Percentiles rank a stretch among this genome's conserved stretches.
phyloP scores from a whole-genome alignment of 2,888 invertebrate genomes.

The Leptinotarsa rubiginosa region DNA sequence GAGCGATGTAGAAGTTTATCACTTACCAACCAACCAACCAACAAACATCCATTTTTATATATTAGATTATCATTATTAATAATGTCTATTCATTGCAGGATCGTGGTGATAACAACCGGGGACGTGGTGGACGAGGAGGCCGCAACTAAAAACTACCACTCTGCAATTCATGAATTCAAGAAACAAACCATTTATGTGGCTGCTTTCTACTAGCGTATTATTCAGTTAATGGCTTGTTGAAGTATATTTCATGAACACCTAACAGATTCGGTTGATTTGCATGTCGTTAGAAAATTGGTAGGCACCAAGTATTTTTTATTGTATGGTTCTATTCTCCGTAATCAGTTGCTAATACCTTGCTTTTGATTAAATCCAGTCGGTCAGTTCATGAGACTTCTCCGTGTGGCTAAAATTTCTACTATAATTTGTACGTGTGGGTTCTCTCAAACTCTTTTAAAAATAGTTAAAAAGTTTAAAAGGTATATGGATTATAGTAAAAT shows the following conservation, averaged over 20 bases:
- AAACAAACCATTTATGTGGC: conserved; percentile 59
- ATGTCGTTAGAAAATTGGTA: conserved; percentile 22
- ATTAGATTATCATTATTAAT: neutral
- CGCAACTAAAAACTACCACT: conserved; percentile 54
- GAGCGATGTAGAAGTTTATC: too few species aligned
- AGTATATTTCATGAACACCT: conserved; percentile 54
- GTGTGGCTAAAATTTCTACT: conserved; percentile 50
- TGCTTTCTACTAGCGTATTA: conserved; percentile 61
- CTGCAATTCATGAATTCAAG: conserved; percentile 41
- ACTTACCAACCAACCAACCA: too few species aligned
- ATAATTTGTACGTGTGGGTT: conserved; percentile 62
- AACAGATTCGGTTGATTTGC: conserved; percentile 25
- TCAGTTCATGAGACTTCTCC: conserved; percentile 27
- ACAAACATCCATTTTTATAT: too few species aligned
- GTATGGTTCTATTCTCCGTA: conserved; percentile 6
- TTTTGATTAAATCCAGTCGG: conserved; percentile 34
- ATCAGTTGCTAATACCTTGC: conserved; percentile 21
- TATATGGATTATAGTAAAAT: conserved; percentile 64
- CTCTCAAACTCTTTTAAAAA: conserved; percentile 54
- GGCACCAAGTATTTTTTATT: conserved; percentile 17
- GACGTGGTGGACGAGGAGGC: conserved; percentile 60
- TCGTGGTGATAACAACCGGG: conserved; percentile 60
- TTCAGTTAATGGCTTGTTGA: conserved; percentile 61
- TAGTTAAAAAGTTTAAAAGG: conserved; percentile 57
- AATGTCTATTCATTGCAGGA: conserved; percentile 58